Conservation (phyloP, 2,113 vertebrate species). For the Chunga burmeisteri region DNA sequence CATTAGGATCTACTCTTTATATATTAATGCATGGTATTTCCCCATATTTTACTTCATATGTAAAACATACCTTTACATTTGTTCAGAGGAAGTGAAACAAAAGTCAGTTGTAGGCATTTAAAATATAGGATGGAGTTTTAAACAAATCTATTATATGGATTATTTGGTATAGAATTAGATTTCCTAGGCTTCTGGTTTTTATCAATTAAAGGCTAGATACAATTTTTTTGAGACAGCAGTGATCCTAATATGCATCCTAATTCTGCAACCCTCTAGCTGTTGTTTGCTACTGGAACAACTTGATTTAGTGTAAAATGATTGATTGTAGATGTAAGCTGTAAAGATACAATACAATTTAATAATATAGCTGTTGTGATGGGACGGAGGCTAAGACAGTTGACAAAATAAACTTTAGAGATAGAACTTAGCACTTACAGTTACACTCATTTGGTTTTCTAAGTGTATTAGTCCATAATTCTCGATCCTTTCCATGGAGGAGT, state of each 20-base stretch:
- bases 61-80: neutral
- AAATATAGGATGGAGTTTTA: neutral
- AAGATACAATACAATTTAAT: neutral
- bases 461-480: neutral
- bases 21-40: neutral
- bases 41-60: neutral
- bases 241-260: neutral
- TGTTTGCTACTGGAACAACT: neutral
- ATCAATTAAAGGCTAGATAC: neutral
- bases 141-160: neutral
- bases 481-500: neutral
- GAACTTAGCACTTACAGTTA: neutral
- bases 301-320: neutral
- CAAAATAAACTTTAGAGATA: neutral
- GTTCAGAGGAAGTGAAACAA: neutral
- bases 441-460: neutral
- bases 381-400: neutral
- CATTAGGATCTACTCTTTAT: neutral
- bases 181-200: neutral
- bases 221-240: neutral
- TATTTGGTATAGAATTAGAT: neutral
- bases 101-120: neutral
- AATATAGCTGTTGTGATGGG: neutral
- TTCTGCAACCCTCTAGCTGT: neutral
- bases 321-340: neutral